Evolutionary conservation across 2,888 invertebrate species (phyloP).

Genomic region (Pachycephus smyrnensis): DNA sequence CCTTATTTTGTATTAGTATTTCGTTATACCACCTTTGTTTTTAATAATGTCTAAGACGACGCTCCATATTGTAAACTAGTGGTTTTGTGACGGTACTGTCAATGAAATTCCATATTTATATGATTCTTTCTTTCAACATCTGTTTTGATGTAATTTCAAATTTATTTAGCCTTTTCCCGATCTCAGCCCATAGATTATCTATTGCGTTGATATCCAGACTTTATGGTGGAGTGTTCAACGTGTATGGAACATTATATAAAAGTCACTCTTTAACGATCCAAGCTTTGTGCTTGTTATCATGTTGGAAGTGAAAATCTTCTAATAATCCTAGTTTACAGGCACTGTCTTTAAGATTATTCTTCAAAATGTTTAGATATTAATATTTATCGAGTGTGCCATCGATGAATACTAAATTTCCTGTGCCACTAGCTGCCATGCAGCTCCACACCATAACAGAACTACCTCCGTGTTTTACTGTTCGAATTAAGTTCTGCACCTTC

Average conservation of each 20-base stretch:
- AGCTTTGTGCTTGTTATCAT: conserved; percentile 20
- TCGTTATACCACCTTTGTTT: background rate
- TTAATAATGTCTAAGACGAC: background rate
- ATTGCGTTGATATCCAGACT: conserved; percentile 3
- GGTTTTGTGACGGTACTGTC: background rate
- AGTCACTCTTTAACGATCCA: conserved; percentile 7
- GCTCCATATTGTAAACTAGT: background rate
- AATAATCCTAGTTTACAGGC: background rate
- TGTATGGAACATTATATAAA: background rate
- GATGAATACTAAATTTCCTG: conserved; percentile 13
- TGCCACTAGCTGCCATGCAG: conserved; percentile 10
- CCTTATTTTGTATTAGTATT: background rate
- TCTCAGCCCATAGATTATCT: background rate
- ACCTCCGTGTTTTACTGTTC: conserved; percentile 11
- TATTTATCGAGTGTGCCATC: conserved; percentile 12
- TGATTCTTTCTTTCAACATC: background rate
- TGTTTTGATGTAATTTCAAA: background rate
- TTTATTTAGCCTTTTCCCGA: background rate
- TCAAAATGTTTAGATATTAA: conserved; percentile 11
- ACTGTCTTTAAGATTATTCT: conserved; percentile 3
- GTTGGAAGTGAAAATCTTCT: conserved; percentile 1
- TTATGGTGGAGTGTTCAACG: background rate
- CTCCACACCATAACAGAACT: conserved; percentile 4
- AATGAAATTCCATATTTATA: background rate
- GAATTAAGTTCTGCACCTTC: conserved; percentile 6